Percentiles rank a stretch among this genome's conserved stretches.
Conservation (phyloP, 2,888 invertebrate genomes). For the Callinectes sapidus region DNA sequence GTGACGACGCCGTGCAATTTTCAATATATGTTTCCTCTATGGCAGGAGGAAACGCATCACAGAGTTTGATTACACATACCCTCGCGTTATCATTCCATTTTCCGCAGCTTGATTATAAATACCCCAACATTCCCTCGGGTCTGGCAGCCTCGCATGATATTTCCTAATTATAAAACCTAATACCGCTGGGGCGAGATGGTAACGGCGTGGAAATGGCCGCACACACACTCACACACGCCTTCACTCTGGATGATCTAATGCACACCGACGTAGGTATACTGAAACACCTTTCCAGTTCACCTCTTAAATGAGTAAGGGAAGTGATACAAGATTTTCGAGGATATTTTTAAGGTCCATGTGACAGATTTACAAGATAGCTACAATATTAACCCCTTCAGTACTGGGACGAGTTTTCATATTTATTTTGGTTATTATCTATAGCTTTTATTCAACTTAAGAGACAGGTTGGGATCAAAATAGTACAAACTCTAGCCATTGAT, state of each 20-base stretch:
- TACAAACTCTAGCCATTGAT: too few species aligned
- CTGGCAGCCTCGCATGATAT: slow-evolving; percentile 24
- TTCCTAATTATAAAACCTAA: slow-evolving; percentile 30
- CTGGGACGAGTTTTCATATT: too few species aligned
- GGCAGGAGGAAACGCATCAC: neutral
- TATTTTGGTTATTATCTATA: too few species aligned
- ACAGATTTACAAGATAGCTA: too few species aligned
- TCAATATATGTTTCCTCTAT: slow-evolving; percentile 23
- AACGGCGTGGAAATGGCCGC: neutral
- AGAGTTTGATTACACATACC: slow-evolving; percentile 24
- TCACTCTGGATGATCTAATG: neutral
- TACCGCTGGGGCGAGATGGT: neutral
- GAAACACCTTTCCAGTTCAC: too few species aligned
- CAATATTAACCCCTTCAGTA: too few species aligned
- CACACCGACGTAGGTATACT: too few species aligned
- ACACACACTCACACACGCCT: neutral
- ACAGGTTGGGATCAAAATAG: too few species aligned
- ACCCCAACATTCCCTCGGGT: slow-evolving; percentile 16
- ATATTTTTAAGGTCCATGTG: too few species aligned
- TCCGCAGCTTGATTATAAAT: slow-evolving; percentile 36
- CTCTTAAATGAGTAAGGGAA: too few species aligned
- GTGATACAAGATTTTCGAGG: too few species aligned
- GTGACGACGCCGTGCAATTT: neutral
- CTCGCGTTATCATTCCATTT: slow-evolving; percentile 12
- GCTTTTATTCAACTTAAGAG: too few species aligned